Percentiles rank a stretch among this genome's conserved stretches.
phyloP scores from a whole-genome alignment of 2,888 invertebrate genomes.

The Timema cristinae region DNA sequence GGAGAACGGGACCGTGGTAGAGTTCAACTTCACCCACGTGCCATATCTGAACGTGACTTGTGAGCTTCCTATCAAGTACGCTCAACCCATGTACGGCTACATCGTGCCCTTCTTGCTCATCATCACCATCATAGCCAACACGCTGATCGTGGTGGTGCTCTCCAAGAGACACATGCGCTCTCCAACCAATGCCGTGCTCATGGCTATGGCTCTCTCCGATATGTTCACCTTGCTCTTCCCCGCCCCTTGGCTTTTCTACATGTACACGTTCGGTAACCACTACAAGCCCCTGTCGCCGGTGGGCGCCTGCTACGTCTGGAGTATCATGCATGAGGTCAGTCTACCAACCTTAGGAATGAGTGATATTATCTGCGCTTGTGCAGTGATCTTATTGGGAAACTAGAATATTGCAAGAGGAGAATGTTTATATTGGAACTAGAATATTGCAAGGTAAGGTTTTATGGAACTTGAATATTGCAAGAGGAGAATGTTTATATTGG shows the following conservation, averaged over 20 bases:
- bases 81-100: slow-evolving; percentile 70
- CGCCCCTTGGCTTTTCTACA: slow-evolving; percentile 86
- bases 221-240: slow-evolving; percentile 89
- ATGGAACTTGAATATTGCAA: too few relatives aligned
- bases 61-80: slow-evolving; percentile 61
- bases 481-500: too few relatives aligned
- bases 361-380: too few relatives aligned
- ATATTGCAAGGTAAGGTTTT: too few relatives aligned
- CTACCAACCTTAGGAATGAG: slow-evolving; percentile 13
- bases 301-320: slow-evolving; percentile 74
- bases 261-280: slow-evolving; percentile 87
- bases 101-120: slow-evolving; percentile 80
- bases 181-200: slow-evolving; percentile 86
- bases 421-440: too few relatives aligned
- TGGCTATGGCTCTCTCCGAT: slow-evolving; percentile 95
- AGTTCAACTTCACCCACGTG: not conserved
- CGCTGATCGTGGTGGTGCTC: slow-evolving; percentile 84
- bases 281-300: slow-evolving; percentile 73
- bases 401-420: too few relatives aligned
- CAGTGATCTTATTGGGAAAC: too few relatives aligned
- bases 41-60: slow-evolving; percentile 57
- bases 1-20: not conserved
- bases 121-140: slow-evolving; percentile 86
- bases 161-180: slow-evolving; percentile 87
- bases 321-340: slow-evolving; percentile 70